Conservation (phyloP, 2,113 vertebrate genomes). For the Sula dactylatra region DNA sequence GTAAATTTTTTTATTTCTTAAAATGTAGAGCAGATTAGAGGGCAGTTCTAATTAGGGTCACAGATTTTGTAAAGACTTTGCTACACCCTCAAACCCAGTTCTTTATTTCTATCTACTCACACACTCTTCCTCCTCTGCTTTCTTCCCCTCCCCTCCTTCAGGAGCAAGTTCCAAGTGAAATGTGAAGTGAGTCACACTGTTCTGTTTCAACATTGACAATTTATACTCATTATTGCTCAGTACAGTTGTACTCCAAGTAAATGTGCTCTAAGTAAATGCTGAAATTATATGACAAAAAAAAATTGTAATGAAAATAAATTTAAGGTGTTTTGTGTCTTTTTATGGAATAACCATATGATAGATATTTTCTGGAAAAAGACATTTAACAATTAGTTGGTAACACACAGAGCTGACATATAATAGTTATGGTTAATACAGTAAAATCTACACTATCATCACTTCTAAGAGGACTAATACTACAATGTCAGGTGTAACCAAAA, state of each 20-base stretch:
- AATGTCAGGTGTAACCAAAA: background rate
- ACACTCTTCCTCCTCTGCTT: background rate
- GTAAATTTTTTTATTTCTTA: background rate
- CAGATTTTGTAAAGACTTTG: background rate
- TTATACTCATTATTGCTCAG: background rate
- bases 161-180: background rate
- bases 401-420: background rate
- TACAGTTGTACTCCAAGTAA: background rate
- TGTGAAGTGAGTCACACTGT: background rate
- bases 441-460: background rate
- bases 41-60: background rate
- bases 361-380: background rate
- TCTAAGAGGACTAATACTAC: background rate
- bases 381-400: background rate
- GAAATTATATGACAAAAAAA: background rate
- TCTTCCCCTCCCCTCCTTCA: background rate
- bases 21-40: background rate
- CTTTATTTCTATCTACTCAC: background rate
- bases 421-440: background rate
- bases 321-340: background rate
- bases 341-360: background rate
- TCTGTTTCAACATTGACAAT: background rate
- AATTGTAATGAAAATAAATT: background rate
- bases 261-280: background rate
- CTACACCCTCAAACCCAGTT: background rate